Conservation (phyloP, 2,113 vertebrate species). For the Cebidichthys violaceus region DNA sequence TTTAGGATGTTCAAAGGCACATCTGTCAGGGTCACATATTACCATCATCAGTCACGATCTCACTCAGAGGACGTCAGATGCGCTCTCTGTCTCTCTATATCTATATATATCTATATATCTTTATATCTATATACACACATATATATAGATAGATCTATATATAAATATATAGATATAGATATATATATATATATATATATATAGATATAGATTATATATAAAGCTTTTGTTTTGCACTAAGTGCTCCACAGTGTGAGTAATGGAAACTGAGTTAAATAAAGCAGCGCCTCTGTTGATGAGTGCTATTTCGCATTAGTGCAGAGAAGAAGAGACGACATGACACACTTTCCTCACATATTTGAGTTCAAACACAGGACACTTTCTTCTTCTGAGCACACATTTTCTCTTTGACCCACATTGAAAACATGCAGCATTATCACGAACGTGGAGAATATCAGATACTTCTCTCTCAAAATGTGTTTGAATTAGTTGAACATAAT, state of each 20-base stretch:
- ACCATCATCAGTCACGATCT: not conserved
- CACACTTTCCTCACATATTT: not conserved
- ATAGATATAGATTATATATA: no score
- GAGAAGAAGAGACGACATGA: not conserved
- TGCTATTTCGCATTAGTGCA: not conserved
- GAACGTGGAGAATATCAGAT: not conserved
- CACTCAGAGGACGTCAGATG: not conserved
- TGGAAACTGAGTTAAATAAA: not conserved
- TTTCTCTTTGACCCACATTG: not conserved
- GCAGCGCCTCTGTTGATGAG: no score
- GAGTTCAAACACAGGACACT: not conserved
- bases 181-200: no score
- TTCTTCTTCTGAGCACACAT: not conserved
- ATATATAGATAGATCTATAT: no score
- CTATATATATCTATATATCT: no score
- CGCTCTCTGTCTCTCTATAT: no score
- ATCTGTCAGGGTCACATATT: constrained; percentile 7
- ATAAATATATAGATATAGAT: no score
- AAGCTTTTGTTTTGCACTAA: not conserved
- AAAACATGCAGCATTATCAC: not conserved
- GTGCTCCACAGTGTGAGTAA: not conserved
- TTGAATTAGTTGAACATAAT: not conserved
- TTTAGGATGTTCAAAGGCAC: not conserved
- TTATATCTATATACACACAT: no score
- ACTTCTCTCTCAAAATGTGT: not conserved